These are phyloP conservation scores for Dipodomys stephensi DNA, from an alignment of 2,113 vertebrate genomes.

Conservation along the genomic window DNA sequence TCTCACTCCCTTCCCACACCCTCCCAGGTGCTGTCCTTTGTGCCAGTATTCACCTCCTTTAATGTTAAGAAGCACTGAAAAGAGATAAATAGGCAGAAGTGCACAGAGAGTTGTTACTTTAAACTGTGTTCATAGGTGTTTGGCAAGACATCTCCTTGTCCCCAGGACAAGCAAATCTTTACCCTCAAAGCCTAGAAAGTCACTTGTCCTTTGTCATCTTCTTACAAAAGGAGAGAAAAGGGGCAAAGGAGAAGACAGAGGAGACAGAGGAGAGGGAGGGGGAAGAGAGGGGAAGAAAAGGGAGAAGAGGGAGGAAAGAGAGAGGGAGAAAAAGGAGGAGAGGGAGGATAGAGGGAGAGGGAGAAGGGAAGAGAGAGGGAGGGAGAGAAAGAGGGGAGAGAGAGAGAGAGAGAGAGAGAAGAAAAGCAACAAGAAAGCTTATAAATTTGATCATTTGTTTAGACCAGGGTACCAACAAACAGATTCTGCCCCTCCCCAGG, in stretches of 20 bases:
- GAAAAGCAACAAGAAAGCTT: background rate
- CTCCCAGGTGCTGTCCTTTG: background rate
- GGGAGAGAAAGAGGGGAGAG: too few relatives aligned
- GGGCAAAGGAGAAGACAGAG: too few relatives aligned
- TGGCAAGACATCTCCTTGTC: background rate
- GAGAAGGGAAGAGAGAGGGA: background rate
- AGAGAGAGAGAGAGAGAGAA: background rate
- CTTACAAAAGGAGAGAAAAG: constrained; percentile 36
- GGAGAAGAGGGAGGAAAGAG: too few relatives aligned
- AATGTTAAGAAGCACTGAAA: background rate
- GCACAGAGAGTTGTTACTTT: background rate
- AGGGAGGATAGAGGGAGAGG: too few relatives aligned
- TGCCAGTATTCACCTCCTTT: background rate
- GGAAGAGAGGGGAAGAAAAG: too few relatives aligned
- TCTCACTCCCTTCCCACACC: background rate
- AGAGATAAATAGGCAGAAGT: background rate
- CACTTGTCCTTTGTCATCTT: background rate
- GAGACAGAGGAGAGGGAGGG: too few relatives aligned
- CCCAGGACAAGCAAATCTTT: background rate
- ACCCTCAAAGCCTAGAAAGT: background rate
- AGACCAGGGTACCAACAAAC: background rate
- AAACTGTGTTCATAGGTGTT: background rate
- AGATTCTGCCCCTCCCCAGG: background rate
- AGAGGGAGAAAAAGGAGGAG: too few relatives aligned
- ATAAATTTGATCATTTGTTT: background rate